Evolutionary conservation across 2,888 invertebrate species (phyloP).

Genomic region (Lochmaea capreae): DNA sequence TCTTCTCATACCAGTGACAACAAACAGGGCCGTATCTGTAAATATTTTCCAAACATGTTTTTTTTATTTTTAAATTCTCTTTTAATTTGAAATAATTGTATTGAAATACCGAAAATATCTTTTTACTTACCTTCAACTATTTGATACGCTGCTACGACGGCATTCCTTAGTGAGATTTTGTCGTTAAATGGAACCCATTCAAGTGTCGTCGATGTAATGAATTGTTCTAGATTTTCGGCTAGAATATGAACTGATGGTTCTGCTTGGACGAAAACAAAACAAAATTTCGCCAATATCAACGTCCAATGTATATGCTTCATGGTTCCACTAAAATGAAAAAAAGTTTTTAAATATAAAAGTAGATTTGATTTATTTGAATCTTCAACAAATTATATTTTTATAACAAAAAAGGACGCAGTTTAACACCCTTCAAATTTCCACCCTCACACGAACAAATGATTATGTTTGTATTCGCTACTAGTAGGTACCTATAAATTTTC

Average conservation of each 20-base stretch:
- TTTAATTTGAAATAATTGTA: too few relatives aligned
- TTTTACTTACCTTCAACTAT: conserved; percentile 51
- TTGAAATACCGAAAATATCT: background rate
- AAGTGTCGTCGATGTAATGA: conserved; percentile 83
- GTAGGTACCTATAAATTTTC: too few relatives aligned
- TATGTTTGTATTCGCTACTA: background rate
- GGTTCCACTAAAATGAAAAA: conserved; percentile 41
- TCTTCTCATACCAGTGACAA: background rate
- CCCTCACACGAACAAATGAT: background rate
- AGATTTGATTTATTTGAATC: too few relatives aligned
- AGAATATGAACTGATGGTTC: conserved; percentile 60
- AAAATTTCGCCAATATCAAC: conserved; percentile 48
- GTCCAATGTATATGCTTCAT: conserved; percentile 43
- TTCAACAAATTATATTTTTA: too few relatives aligned
- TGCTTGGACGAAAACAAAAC: conserved; percentile 51
- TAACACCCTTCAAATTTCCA: background rate
- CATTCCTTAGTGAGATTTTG: conserved; percentile 69
- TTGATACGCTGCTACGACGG: conserved; percentile 74
- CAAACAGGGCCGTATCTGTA: background rate
- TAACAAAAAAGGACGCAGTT: background rate
- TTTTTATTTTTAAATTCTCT: too few relatives aligned
- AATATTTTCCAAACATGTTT: too few relatives aligned
- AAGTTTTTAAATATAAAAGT: too few relatives aligned
- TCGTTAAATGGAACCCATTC: conserved; percentile 75
- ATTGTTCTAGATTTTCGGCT: conserved; percentile 69